Conservation (phyloP, 2,797 vertebrate species). For the Orestias chungarensis region DNA sequence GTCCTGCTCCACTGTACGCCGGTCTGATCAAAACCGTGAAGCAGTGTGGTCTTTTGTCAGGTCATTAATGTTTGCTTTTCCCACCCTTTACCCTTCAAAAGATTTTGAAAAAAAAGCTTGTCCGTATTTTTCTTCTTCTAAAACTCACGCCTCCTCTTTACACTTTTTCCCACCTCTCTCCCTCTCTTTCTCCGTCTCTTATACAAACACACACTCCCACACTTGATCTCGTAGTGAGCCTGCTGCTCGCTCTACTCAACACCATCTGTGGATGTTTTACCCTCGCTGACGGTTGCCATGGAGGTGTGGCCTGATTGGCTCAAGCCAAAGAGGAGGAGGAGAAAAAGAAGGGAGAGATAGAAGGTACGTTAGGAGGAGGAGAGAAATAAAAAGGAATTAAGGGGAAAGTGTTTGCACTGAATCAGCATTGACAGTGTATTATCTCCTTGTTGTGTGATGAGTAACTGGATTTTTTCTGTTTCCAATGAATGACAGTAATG, state of each 20-base stretch:
- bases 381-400: slow-evolving; percentile 64
- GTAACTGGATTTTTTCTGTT: slow-evolving; percentile 57
- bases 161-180: slow-evolving; percentile 51
- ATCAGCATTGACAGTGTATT: slow-evolving; percentile 79
- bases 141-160: slow-evolving; percentile 44
- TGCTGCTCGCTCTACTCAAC: slow-evolving; percentile 76
- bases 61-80: slow-evolving; percentile 77
- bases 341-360: slow-evolving; percentile 44
- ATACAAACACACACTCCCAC: slow-evolving; percentile 68
- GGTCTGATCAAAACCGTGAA: slow-evolving; percentile 52
- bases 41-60: slow-evolving; percentile 58
- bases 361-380: slow-evolving; percentile 44
- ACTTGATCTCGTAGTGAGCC: slow-evolving; percentile 71
- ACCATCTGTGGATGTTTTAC: slow-evolving; percentile 85
- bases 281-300: slow-evolving; percentile 82
- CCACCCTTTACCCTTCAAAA: slow-evolving; percentile 58
- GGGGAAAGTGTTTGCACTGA: slow-evolving; percentile 74
- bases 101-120: slow-evolving; percentile 21
- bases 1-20: slow-evolving; percentile 37
- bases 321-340: slow-evolving; percentile 60
- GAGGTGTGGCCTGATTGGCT: slow-evolving; percentile 83
- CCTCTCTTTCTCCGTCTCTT: slow-evolving; percentile 36
- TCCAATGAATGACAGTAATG: slow-evolving; percentile 54
- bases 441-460: slow-evolving; percentile 53
- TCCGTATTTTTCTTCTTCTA: slow-evolving; percentile 34